A percentile compares a stretch with the other conserved stretches of the same genome.
phyloP scores from a whole-genome alignment of 2,888 invertebrate genomes.

The Stomorhina lunata region DNA sequence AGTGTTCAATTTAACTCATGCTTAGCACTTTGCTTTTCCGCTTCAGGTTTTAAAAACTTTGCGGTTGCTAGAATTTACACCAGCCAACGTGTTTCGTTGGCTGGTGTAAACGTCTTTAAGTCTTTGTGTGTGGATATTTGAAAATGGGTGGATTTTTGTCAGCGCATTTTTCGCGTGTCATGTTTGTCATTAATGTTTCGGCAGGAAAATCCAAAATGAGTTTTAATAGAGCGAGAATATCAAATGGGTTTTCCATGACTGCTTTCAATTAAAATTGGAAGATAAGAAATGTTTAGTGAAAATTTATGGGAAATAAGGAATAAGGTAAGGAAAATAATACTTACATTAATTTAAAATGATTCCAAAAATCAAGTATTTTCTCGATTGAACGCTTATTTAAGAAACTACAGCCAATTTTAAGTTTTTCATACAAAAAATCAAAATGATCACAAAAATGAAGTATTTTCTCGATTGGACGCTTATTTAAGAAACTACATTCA shows the following conservation, averaged over 20 bases:
- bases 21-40: conserved; percentile 50
- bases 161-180: neutral
- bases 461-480: too few relatives aligned
- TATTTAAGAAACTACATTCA: too few relatives aligned
- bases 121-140: neutral
- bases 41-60: conserved; percentile 9
- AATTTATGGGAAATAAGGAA: conserved; percentile 26
- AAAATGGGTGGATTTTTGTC: conserved; percentile 5
- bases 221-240: neutral
- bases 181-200: conserved; percentile 25
- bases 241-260: neutral
- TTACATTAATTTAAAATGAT: too few relatives aligned
- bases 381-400: too few relatives aligned
- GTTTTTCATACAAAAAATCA: too few relatives aligned
- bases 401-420: too few relatives aligned
- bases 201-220: conserved; percentile 3
- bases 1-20: conserved; percentile 53
- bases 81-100: too few relatives aligned
- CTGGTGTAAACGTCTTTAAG: neutral
- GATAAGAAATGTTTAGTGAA: conserved; percentile 18
- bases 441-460: too few relatives aligned
- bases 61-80: conserved; percentile 33
- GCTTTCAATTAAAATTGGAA: neutral
- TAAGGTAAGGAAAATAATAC: too few relatives aligned
- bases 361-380: too few relatives aligned